Base-by-base conservation (phyloP, 2,888 invertebrate species). In the Griposia aprilina region DNA sequence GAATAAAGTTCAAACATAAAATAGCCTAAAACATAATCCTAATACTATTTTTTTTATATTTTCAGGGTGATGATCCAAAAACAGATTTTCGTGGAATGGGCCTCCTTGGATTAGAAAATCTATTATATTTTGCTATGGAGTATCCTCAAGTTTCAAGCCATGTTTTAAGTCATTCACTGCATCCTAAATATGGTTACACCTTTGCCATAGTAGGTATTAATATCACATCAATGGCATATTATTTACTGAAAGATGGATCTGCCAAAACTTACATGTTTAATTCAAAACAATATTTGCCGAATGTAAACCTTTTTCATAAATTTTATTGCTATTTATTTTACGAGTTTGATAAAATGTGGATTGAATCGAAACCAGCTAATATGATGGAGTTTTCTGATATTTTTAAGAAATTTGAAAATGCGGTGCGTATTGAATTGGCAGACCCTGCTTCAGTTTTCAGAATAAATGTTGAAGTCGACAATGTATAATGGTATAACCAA, bases 71-170 rank as follows among this genome's bases (percentile, higher is more conserved):
- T 91, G 99, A 99, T 97, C 99, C 99, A 0, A 98, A 99, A 94
- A 99, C 99, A 0, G 99, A 99, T 96, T 99, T 99, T 92, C 98
- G 99, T 73, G 99, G 99, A 82, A 99, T 99, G 99, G 99, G 99
- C 45, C 94, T 99, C 80, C 97, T 99, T 62, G 99, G 99, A 15
- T 96, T 99, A 68, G 98, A 99, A 90, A 99, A 99, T 95, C 97
- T 99, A 1, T 92, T 99, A 90, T 99, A 97, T 92, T 99, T 99
- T 95, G 98, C 98, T 48, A 97, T 97, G 57, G 98, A 98, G 91
- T 99, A 99, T 94, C 98, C 97, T 36, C 97, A 97, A 89, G 98
- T 98, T 26, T 98, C 99, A 3, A 97, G 97, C 73, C 98, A 99
- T 93, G 98, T 99, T 10, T 95, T 99, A 23, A 98, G 98, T 30